Conservation (phyloP, 2,888 invertebrate genomes). For the Trachelus troglodyta region DNA sequence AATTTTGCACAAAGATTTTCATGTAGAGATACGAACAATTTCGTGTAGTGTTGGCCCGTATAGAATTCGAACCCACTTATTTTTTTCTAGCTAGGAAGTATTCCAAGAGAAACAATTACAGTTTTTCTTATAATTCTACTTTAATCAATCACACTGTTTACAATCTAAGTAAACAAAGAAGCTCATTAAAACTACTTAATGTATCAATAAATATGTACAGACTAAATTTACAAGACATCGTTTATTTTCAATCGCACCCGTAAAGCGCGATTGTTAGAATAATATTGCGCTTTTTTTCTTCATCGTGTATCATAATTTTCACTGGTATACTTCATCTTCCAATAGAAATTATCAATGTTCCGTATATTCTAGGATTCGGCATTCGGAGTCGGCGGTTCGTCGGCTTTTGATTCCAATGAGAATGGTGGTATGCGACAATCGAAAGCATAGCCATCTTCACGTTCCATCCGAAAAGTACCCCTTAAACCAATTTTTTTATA, state of each 20-base stretch:
- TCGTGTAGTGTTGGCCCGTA: neutral
- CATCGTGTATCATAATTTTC: neutral
- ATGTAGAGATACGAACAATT: neutral
- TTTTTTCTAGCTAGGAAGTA: neutral
- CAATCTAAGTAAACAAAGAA: neutral
- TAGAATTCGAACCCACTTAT: neutral
- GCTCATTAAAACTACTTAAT: neutral
- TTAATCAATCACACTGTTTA: neutral
- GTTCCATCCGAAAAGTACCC: slow-evolving; percentile 97
- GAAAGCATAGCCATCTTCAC: slow-evolving; percentile 96
- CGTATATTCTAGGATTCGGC: slow-evolving; percentile 37
- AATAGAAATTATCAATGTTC: neutral
- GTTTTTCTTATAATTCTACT: neutral
- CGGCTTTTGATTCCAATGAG: slow-evolving; percentile 93
- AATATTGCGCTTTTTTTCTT: neutral
- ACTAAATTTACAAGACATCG: neutral
- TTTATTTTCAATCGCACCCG: neutral
- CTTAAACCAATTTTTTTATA: slow-evolving; percentile 63
- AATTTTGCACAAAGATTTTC: too few relatives aligned
- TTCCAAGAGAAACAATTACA: neutral
- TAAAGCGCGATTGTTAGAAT: neutral
- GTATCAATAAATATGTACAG: neutral
- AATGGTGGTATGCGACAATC: slow-evolving; percentile 98
- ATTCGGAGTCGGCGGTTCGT: slow-evolving; percentile 68
- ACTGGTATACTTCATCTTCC: neutral